These are phyloP conservation scores for Drosophila miranda DNA, from an alignment of 1,140 invertebrate genomes.

Conservation along the genomic window DNA sequence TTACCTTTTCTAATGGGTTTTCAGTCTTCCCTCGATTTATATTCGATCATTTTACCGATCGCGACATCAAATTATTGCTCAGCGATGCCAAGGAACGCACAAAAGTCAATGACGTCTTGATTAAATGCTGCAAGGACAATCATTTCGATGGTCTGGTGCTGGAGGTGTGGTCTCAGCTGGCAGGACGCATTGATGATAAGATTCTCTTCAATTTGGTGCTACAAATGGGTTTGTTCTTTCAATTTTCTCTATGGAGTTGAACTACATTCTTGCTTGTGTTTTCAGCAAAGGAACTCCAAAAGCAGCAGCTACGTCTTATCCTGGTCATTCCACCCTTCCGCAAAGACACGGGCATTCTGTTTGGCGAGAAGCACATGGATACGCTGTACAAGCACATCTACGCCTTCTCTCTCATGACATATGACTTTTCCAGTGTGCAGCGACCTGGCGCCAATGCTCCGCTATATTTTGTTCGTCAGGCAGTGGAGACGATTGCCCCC, in stretches of 20 bases:
- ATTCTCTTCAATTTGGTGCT: slow-evolving; percentile 86
- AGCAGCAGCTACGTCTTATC: slow-evolving; percentile 86
- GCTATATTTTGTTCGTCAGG: slow-evolving; percentile 90
- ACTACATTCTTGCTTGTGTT: not conserved
- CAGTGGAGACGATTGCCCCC: slow-evolving; percentile 89
- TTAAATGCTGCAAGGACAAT: slow-evolving; percentile 85
- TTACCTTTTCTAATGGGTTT: not conserved
- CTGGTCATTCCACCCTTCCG: slow-evolving; percentile 92
- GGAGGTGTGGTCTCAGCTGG: slow-evolving; percentile 94
- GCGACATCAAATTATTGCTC: slow-evolving; percentile 87
- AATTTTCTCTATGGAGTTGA: not conserved
- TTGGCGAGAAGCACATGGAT: slow-evolving; percentile 90
- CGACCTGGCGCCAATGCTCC: slow-evolving; percentile 95
- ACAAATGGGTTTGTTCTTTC: slow-evolving; percentile 83
- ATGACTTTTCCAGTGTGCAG: slow-evolving; percentile 94
- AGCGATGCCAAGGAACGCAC: slow-evolving; percentile 84
- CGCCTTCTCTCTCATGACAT: slow-evolving; percentile 96
- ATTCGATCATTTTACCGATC: slow-evolving; percentile 92
- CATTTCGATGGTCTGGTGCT: slow-evolving; percentile 94
- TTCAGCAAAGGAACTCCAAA: slow-evolving; percentile 66
- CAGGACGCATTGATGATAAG: slow-evolving; percentile 86
- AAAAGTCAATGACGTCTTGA: slow-evolving; percentile 85
- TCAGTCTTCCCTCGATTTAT: slow-evolving; percentile 91
- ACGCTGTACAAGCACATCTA: slow-evolving; percentile 89
- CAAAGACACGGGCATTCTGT: slow-evolving; percentile 87